Conservation (phyloP, 1,140 invertebrate genomes). For the Parapsyche elsis region DNA sequence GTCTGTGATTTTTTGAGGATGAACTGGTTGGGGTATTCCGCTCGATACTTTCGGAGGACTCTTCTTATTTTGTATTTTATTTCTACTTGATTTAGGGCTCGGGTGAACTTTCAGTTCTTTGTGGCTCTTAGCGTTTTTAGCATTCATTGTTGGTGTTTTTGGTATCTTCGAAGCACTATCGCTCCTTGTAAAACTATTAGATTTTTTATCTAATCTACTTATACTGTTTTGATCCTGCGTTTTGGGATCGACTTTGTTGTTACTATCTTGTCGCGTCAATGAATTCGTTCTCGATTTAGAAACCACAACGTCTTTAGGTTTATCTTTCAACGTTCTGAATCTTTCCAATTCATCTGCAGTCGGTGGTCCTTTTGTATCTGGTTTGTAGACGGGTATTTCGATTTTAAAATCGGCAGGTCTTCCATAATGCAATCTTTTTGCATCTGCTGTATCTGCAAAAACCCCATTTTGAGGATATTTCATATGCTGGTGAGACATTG, state of each 20-base stretch:
- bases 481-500: constrained; percentile 58
- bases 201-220: constrained; percentile 53
- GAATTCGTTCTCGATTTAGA: constrained; percentile 65
- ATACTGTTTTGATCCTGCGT: constrained; percentile 55
- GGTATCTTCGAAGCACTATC: constrained; percentile 51
- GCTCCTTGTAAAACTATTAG: constrained; percentile 16
- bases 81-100: constrained; percentile 42
- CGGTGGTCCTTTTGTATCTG: constrained; percentile 66
- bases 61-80: constrained; percentile 57
- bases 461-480: constrained; percentile 1
- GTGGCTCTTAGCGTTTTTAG: constrained; percentile 10
- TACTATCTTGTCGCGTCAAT: constrained; percentile 62
- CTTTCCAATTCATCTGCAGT: constrained; percentile 63
- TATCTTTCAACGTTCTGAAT: constrained; percentile 60
- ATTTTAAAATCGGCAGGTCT: constrained; percentile 62
- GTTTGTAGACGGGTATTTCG: constrained; percentile 60
- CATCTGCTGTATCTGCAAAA: constrained; percentile 41
- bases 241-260: constrained; percentile 63
- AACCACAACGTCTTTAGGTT: constrained; percentile 60
- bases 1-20: constrained; percentile 58
- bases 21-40: constrained; percentile 58
- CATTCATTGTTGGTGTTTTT: constrained; percentile 51
- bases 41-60: constrained; percentile 27
- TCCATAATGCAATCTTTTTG: constrained; percentile 63
- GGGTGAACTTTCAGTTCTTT: constrained; percentile 42